Conservation (phyloP, 2,888 invertebrate species). For the Neoitamus cyanurus region DNA sequence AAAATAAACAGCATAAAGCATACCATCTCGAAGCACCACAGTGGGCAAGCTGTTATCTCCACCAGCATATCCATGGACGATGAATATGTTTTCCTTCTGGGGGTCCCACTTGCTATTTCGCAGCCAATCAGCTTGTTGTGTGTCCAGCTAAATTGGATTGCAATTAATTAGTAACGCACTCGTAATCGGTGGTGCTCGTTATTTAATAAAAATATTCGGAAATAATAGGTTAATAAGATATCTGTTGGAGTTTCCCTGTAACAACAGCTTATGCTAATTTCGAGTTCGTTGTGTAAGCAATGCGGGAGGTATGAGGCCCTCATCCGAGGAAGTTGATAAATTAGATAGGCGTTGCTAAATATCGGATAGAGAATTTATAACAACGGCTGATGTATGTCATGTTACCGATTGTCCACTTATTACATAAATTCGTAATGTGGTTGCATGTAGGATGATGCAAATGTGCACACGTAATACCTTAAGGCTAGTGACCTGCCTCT, state of each 20-base stretch:
- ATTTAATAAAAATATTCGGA: constrained; percentile 13
- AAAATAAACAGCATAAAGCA: constrained; percentile 55
- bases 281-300: not conserved
- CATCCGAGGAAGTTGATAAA: not conserved
- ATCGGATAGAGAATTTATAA: not conserved
- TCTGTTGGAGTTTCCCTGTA: not conserved
- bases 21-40: constrained; percentile 78
- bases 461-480: not conserved
- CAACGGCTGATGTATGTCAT: not conserved
- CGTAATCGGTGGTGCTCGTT: not conserved
- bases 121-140: constrained; percentile 75
- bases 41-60: constrained; percentile 80
- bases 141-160: constrained; percentile 23
- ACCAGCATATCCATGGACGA: constrained; percentile 83
- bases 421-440: constrained; percentile 10
- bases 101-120: constrained; percentile 78
- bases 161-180: not conserved
- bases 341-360: not conserved
- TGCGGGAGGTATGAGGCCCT: not conserved
- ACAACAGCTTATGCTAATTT: constrained; percentile 40
- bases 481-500: not conserved
- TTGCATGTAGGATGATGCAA: not conserved
- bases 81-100: constrained; percentile 75
- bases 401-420: not conserved
- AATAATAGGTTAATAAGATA: not conserved